phyloP scores from a whole-genome alignment of 1,140 invertebrate species.

The Meloidogyne hapla region DNA sequence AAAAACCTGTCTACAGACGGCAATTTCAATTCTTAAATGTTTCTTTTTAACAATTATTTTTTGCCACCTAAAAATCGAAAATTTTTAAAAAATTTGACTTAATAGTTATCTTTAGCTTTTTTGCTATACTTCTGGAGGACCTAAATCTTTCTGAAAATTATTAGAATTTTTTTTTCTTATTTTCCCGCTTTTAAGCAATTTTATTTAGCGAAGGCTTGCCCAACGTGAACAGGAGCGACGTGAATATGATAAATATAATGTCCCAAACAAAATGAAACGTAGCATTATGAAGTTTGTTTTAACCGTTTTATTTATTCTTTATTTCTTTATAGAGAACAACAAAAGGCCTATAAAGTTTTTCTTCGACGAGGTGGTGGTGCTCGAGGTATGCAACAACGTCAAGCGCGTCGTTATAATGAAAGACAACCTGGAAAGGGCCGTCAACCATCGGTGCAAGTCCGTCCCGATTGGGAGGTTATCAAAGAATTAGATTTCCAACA shows the following conservation, averaged over 20 bases:
- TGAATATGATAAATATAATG: conserved; percentile 49
- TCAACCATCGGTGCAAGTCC: conserved; percentile 94
- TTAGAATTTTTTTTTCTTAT: neutral
- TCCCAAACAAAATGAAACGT: conserved; percentile 58
- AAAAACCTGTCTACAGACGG: conserved; percentile 42
- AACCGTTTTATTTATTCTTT: neutral
- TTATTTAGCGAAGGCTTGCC: conserved; percentile 47
- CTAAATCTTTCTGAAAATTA: conserved; percentile 4
- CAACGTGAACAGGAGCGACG: conserved; percentile 59
- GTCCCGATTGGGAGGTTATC: conserved; percentile 91
- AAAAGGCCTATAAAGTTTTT: conserved; percentile 58
- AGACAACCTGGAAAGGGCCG: conserved; percentile 69
- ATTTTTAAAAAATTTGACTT: too few species aligned
- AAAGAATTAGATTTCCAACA: conserved; percentile 98
- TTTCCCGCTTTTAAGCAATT: too few species aligned
- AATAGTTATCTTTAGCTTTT: too few species aligned
- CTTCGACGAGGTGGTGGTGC: conserved; percentile 53
- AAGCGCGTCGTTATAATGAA: conserved; percentile 42
- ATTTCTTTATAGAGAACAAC: conserved; percentile 51
- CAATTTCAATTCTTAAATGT: conserved; percentile 32
- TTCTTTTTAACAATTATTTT: neutral
- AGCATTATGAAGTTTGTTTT: conserved; percentile 55
- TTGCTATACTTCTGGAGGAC: too few species aligned
- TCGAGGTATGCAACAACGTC: conserved; percentile 14
- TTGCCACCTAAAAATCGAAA: too few species aligned